Evolutionary conservation across 1,140 invertebrate genomes (phyloP).

Genomic region (Parasteatoda tepidariorum): DNA sequence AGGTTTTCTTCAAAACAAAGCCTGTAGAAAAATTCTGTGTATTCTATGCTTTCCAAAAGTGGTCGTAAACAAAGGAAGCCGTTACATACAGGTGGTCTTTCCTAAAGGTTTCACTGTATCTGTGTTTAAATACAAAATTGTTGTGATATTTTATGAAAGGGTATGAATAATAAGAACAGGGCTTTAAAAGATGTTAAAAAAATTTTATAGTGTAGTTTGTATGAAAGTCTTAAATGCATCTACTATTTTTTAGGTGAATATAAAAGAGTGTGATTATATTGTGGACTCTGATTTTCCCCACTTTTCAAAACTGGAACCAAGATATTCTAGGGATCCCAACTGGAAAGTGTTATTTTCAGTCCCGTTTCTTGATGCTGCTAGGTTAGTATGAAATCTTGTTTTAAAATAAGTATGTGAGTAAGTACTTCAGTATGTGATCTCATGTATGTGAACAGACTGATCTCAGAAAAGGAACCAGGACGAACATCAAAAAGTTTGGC

Average conservation of each 20-base stretch:
- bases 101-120: no score
- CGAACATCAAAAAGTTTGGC: not conserved
- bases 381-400: slow-evolving; percentile 68
- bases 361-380: slow-evolving; percentile 82
- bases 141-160: no score
- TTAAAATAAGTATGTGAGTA: not conserved
- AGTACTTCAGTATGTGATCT: not conserved
- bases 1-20: no score
- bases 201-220: no score
- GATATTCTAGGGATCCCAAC: slow-evolving; percentile 79
- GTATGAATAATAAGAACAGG: no score
- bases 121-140: no score
- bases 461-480: not conserved
- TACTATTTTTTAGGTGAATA: slow-evolving; percentile 62
- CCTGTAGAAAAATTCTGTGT: no score
- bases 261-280: slow-evolving; percentile 72
- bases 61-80: no score
- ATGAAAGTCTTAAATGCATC: no score
- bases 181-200: no score
- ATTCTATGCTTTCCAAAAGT: no score
- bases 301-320: slow-evolving; percentile 80
- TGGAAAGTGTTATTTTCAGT: slow-evolving; percentile 82
- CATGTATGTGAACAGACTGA: not conserved
- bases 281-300: slow-evolving; percentile 85
- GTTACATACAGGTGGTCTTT: no score